Evolutionary conservation across 2,888 invertebrate species (phyloP).

Genomic region (Phrixothrix hirtus): DNA sequence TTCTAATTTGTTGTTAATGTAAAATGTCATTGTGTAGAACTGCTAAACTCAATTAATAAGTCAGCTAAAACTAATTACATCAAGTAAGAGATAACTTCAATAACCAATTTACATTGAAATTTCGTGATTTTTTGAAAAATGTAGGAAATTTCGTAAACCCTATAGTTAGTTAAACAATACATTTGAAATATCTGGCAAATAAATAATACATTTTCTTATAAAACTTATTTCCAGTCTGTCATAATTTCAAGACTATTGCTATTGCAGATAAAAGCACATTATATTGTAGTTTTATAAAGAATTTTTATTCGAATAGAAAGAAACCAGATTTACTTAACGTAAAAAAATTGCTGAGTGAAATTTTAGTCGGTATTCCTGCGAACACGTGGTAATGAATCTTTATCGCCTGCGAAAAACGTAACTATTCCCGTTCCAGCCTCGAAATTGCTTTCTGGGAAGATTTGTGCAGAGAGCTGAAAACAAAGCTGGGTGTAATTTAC

Average conservation of each 20-base stretch:
- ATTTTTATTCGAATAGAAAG: constrained; percentile 26
- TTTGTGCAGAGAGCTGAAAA: constrained; percentile 59
- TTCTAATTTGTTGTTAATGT: no score
- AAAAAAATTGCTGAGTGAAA: constrained; percentile 46
- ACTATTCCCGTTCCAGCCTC: constrained; percentile 51
- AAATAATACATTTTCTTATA: not conserved
- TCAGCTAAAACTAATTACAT: no score
- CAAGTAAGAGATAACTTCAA: no score
- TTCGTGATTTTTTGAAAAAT: no score
- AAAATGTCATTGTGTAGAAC: no score
- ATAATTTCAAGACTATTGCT: no score
- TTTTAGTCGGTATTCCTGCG: constrained; percentile 47
- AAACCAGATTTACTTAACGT: constrained; percentile 29
- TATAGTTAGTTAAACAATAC: no score
- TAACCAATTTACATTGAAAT: no score
- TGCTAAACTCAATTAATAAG: no score
- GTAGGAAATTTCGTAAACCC: no score
- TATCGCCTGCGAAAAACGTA: constrained; percentile 57
- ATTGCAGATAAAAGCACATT: not conserved
- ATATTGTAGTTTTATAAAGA: constrained; percentile 12
- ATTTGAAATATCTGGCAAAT: no score
- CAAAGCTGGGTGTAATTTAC: constrained; percentile 61
- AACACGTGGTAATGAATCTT: constrained; percentile 57
- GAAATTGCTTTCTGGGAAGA: constrained; percentile 60
- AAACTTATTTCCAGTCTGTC: not conserved